Conservation (phyloP, 2,888 invertebrate genomes). For the Cyclophora punctaria region DNA sequence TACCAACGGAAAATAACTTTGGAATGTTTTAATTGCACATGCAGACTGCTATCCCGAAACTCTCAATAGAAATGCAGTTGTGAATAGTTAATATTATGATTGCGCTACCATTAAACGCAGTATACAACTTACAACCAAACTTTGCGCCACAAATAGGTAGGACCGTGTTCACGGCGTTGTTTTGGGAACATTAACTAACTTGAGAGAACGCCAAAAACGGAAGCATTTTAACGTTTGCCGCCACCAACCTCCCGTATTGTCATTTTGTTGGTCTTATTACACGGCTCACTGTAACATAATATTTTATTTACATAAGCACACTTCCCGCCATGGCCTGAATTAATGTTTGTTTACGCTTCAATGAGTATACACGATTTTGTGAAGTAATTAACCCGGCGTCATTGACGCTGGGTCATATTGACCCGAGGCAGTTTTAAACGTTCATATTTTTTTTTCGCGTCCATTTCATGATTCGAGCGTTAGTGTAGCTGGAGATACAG, state of each 20-base stretch:
- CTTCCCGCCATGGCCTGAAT: no score
- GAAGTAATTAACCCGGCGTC: no score
- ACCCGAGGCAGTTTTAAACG: no score
- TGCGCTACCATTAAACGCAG: constrained; percentile 22
- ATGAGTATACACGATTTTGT: no score
- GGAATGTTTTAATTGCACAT: no score
- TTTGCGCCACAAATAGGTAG: constrained; percentile 43
- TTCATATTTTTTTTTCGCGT: no score
- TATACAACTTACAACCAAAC: constrained; percentile 38
- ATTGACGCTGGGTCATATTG: no score
- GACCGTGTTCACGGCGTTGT: constrained; percentile 53
- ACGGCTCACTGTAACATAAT: constrained; percentile 21
- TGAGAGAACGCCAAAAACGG: constrained; percentile 70
- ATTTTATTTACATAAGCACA: no score
- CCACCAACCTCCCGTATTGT: constrained; percentile 46
- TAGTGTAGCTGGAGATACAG: no score
- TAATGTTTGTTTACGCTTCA: no score
- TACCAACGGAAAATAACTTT: no score
- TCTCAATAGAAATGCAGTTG: constrained; percentile 15
- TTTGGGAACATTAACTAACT: constrained; percentile 70
- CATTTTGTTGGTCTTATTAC: constrained; percentile 45
- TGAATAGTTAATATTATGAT: constrained; percentile 15
- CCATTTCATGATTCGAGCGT: no score
- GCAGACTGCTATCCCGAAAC: neutral
- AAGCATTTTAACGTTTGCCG: constrained; percentile 58